Evolutionary conservation across 2,797 vertebrate species (phyloP), one percentile per base, ranked within the genome.

Genomic region (Podargus strigoides): DNA sequence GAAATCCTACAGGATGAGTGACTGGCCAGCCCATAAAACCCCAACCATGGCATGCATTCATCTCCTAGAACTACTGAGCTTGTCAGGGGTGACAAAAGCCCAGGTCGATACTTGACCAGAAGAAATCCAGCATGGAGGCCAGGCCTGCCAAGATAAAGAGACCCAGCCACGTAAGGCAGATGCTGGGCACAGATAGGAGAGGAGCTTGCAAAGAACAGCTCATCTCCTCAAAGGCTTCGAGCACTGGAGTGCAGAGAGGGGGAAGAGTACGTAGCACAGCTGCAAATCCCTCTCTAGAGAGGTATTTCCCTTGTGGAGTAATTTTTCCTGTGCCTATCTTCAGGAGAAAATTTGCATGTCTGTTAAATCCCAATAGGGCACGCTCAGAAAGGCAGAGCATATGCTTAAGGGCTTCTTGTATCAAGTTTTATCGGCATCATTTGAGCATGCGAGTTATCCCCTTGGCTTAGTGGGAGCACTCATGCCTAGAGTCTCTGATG

Each of bases 31-130:
- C 64, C 4, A 2, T 41, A 53, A 76, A 58, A 23, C 23, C 37
- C n/a, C 41, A 62, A 67, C 60, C 14, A 1, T 0, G 0, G 3
- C 28, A 4, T 14, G 5, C 8, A n/a, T 20, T 78, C 19, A 30
- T 17, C 34, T 46, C 62, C 60, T 58, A 39, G 79, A 87, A 77
- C 32, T 39, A 50, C 34, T 1, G 14, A 22, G 28, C 73, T 70
- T 59, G 15, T 16, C 37, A 46, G 34, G 34, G n/a, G 14, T 47
- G 32, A 60, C 39, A 34, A 50, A 59, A 32, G 27, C 30, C 30
- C 11, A 8, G 9, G 50, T 59, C 26, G 36, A 23, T 42, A 12
- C 28, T 47, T 36, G 36, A 46, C 28, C 62, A 52, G 50, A 80
- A 89, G 79, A 80, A 90, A 89, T 49, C 53, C 53, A 83, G n/a